Conservation (phyloP, 2,888 invertebrate genomes). For the Hypercompe scribonia region DNA sequence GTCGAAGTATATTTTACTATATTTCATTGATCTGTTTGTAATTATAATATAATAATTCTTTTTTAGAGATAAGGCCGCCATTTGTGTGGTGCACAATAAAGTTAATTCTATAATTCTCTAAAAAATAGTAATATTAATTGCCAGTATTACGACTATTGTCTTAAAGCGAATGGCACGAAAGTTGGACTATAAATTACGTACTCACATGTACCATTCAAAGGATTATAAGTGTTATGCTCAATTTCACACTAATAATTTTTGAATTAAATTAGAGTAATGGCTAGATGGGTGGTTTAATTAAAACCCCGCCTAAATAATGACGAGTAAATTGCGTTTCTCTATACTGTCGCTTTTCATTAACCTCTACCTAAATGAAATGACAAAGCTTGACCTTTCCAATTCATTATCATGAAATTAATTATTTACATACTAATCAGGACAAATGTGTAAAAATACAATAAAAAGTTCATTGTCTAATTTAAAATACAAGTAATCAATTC, state of each 20-base stretch:
- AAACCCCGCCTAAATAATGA: slow-evolving; percentile 64
- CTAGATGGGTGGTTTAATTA: slow-evolving; percentile 67
- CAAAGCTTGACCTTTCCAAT: slow-evolving; percentile 52
- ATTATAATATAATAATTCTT: too few relatives aligned
- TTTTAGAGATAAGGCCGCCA: too few relatives aligned
- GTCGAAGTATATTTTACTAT: too few relatives aligned
- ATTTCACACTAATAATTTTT: not conserved
- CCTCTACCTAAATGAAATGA: slow-evolving; percentile 52
- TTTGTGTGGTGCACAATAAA: too few relatives aligned
- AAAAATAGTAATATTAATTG: not conserved
- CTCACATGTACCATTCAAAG: not conserved
- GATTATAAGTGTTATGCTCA: slow-evolving; percentile 1
- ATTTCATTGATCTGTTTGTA: too few relatives aligned
- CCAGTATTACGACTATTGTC: not conserved
- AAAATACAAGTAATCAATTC: not conserved
- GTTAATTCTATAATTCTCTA: too few relatives aligned
- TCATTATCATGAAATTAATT: slow-evolving; percentile 48
- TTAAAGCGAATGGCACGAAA: not conserved
- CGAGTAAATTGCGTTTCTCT: slow-evolving; percentile 58
- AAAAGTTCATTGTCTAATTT: not conserved
- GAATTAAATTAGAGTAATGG: slow-evolving; percentile 40
- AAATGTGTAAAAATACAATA: slow-evolving; percentile 5
- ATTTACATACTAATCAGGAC: slow-evolving; percentile 35
- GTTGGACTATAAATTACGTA: not conserved
- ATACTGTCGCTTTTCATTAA: slow-evolving; percentile 65